These are phyloP conservation scores for Rhinopomastus cyanomelas DNA, from an alignment of 2,113 vertebrate species.

Conservation along the genomic window DNA sequence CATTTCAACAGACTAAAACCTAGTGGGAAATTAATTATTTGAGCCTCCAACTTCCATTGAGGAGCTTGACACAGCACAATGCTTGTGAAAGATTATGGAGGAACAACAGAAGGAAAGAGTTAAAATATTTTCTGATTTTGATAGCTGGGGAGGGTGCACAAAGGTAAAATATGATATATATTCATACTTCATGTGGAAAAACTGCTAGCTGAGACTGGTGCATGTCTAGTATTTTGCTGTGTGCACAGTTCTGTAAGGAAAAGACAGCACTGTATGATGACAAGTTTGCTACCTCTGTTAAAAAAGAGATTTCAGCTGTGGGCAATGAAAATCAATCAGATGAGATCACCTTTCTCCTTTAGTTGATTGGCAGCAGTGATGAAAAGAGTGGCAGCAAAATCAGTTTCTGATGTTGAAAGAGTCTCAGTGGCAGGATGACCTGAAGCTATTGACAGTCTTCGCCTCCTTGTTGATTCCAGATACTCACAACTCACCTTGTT, in stretches of 20 bases:
- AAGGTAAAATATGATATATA: neutral
- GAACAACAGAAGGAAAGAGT: slow-evolving; percentile 6
- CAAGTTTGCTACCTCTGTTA: slow-evolving; percentile 22
- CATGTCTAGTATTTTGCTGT: neutral
- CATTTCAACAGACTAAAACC: neutral
- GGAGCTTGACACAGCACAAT: neutral
- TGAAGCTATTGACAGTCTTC: slow-evolving; percentile 18
- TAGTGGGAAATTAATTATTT: neutral
- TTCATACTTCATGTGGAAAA: slow-evolving; percentile 8
- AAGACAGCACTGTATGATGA: slow-evolving; percentile 17
- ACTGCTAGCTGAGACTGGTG: neutral
- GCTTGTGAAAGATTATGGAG: neutral
- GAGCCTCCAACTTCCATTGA: neutral
- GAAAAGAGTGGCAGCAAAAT: slow-evolving; percentile 34
- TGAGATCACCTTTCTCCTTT: slow-evolving; percentile 37
- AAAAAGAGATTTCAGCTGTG: slow-evolving; percentile 49
- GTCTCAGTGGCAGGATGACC: neutral
- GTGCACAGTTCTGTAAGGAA: neutral
- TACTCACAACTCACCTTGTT: neutral
- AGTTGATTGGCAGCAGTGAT: slow-evolving; percentile 30
- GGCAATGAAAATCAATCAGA: slow-evolving; percentile 63
- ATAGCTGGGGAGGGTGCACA: neutral
- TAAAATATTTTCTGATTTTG: neutral
- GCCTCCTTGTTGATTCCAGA: slow-evolving; percentile 18
- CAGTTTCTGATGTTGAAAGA: slow-evolving; percentile 16